phyloP scores from a whole-genome alignment of 2,113 vertebrate genomes.

The Raja brachyura region DNA sequence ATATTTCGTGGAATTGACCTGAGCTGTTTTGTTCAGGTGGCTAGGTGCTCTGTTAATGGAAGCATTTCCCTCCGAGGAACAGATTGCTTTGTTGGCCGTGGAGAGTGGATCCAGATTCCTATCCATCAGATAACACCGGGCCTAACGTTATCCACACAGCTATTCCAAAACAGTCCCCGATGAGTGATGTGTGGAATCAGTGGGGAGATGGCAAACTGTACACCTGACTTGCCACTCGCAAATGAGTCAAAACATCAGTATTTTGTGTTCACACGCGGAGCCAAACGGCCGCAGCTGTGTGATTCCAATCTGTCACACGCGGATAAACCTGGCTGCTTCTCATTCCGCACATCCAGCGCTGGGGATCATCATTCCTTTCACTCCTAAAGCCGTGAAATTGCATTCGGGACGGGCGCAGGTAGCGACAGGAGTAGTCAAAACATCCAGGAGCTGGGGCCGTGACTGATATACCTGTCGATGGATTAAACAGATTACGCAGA shows the following conservation, averaged over 20 bases:
- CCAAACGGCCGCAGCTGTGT: not conserved
- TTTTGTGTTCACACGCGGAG: not conserved
- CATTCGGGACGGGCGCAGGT: not conserved
- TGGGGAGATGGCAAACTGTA: not conserved
- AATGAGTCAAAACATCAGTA: not conserved
- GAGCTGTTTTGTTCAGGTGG: not conserved
- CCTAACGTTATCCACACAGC: not conserved
- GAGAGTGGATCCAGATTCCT: not conserved
- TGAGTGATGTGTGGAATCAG: not conserved
- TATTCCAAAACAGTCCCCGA: not conserved
- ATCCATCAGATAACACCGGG: not conserved
- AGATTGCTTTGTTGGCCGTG: not conserved
- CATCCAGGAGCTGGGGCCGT: not conserved
- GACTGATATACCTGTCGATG: not conserved
- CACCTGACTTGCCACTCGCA: not conserved
- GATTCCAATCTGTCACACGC: conserved; percentile 22
- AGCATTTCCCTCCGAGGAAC: not conserved
- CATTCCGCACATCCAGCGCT: not conserved
- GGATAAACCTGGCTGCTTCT: conserved; percentile 21
- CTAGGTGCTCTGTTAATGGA: not conserved
- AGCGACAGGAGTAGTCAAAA: conserved; percentile 25
- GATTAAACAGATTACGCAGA: not conserved
- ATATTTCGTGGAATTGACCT: not conserved
- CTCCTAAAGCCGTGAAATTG: conserved; percentile 15
- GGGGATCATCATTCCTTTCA: conserved; percentile 19